These are phyloP conservation scores for Channa maculata DNA, from an alignment of 2,113 vertebrate species.

Conservation along the genomic window DNA sequence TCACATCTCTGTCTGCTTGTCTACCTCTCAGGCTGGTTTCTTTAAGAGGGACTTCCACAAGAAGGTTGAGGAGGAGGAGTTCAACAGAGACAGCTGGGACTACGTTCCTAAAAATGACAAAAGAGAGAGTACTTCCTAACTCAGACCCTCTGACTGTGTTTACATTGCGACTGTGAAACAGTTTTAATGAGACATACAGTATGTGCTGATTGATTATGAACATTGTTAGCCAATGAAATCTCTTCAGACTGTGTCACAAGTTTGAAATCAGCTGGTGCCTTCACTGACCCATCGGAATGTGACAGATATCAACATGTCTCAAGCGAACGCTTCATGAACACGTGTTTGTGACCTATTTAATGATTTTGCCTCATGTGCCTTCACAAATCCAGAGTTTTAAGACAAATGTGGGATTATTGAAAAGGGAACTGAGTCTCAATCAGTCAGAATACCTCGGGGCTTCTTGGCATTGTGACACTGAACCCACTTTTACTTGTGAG, in stretches of 20 bases:
- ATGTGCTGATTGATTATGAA: neutral
- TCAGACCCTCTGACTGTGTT: conserved; percentile 15
- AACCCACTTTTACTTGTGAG: neutral
- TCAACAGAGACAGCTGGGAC: conserved; percentile 91
- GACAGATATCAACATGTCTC: conserved; percentile 4
- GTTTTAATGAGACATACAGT: conserved; percentile 11
- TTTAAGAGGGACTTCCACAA: conserved; percentile 90
- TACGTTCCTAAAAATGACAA: conserved; percentile 85
- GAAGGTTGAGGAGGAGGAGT: conserved; percentile 77
- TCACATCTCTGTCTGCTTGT: too few species aligned
- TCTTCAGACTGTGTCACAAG: neutral
- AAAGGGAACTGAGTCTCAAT: conserved; percentile 36
- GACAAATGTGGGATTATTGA: conserved; percentile 22
- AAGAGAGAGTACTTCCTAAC: conserved; percentile 78
- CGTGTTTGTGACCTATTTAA: conserved; percentile 19
- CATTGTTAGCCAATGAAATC: neutral
- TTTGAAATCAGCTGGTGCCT: neutral
- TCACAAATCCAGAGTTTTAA: conserved; percentile 25
- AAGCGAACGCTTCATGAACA: conserved; percentile 10
- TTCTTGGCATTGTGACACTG: neutral
- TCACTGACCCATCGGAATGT: neutral
- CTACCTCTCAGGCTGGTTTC: conserved; percentile 88
- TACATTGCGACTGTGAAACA: conserved; percentile 7
- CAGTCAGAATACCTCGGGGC: neutral
- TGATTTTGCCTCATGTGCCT: conserved; percentile 28